Conservation (phyloP, 2,113 vertebrate species). For the Phylloscopus trochilus region DNA sequence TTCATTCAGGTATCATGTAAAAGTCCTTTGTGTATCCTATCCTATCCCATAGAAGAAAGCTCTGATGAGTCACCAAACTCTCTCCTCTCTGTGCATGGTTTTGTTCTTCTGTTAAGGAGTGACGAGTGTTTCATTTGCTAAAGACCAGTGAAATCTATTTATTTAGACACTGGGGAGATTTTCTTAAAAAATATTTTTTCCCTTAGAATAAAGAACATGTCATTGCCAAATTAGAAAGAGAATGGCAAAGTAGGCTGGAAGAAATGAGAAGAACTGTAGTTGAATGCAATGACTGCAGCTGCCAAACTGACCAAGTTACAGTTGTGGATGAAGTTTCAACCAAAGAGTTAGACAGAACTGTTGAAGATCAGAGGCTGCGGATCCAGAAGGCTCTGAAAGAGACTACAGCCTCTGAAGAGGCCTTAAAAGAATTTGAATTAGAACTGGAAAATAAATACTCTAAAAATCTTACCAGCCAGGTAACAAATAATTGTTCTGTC, state of each 20-base stretch:
- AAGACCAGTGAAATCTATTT: neutral
- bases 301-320: conserved; percentile 74
- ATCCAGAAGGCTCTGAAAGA: conserved; percentile 68
- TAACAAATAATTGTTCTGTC: conserved; percentile 36
- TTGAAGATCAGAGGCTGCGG: conserved; percentile 59
- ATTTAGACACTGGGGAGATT: neutral
- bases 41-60: neutral
- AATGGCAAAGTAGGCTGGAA: conserved; percentile 77
- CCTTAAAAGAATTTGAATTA: conserved; percentile 67
- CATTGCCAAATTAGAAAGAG: conserved; percentile 74
- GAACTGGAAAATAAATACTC: conserved; percentile 76
- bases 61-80: neutral
- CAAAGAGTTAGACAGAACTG: neutral
- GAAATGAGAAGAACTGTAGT: conserved; percentile 51
- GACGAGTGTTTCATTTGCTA: neutral
- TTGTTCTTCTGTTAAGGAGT: neutral
- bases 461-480: conserved; percentile 83
- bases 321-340: neutral
- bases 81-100: neutral
- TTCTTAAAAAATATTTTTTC: conserved; percentile 27
- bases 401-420: conserved; percentile 67
- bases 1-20: neutral
- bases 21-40: neutral
- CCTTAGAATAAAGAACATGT: conserved; percentile 65
- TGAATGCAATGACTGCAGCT: conserved; percentile 62